Evolutionary conservation across 2,888 invertebrate species (phyloP).

Genomic region (Germaria angustata): DNA sequence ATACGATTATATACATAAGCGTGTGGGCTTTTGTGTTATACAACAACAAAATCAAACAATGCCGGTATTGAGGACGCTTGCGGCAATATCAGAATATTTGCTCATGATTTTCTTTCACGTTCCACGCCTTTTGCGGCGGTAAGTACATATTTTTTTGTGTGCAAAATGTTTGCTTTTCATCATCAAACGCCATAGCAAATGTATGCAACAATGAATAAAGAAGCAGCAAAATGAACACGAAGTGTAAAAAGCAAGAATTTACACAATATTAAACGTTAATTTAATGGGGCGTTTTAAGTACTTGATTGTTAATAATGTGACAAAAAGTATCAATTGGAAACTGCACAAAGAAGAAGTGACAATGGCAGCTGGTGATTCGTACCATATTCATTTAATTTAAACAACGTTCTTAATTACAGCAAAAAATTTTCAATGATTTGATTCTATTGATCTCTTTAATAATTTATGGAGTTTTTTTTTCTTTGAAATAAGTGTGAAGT

Average conservation of each 20-base stretch:
- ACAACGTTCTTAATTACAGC: too few species aligned
- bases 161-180: conserved; percentile 19
- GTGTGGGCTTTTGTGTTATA: not conserved
- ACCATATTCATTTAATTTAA: too few species aligned
- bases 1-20: not conserved
- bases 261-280: conserved; percentile 9
- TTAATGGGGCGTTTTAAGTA: conserved; percentile 20
- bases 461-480: too few species aligned
- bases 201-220: not conserved
- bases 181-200: not conserved
- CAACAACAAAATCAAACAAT: conserved; percentile 48
- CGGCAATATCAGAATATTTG: conserved; percentile 13
- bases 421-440: too few species aligned
- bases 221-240: not conserved
- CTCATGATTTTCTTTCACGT: not conserved
- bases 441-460: too few species aligned
- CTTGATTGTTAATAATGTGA: not conserved
- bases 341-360: too few species aligned
- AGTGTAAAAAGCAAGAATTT: not conserved
- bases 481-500: too few species aligned
- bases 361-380: not conserved
- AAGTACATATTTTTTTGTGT: not conserved
- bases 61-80: conserved; percentile 11
- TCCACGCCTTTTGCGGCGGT: not conserved
- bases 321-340: not conserved